phyloP scores from a whole-genome alignment of 2,888 invertebrate species.

The Diogma glabrata region DNA sequence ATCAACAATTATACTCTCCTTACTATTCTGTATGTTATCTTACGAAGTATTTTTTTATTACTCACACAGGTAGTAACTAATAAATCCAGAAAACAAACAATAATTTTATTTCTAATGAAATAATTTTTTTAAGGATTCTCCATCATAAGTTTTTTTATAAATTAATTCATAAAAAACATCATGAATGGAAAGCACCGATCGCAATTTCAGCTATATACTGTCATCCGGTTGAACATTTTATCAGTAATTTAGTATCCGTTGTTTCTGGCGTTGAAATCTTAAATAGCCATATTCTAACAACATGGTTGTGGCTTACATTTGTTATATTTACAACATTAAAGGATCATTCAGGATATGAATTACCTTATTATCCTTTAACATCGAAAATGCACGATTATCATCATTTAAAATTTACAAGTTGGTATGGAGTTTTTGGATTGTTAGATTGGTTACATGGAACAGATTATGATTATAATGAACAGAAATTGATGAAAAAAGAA shows the following conservation, averaged over 20 bases:
- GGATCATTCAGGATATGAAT: conserved; percentile 12
- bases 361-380: conserved; percentile 11
- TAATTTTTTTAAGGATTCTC: conserved; percentile 2
- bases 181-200: conserved; percentile 12
- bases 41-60: conserved; percentile 13
- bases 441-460: conserved; percentile 11
- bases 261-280: conserved; percentile 1
- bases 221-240: conserved; percentile 11
- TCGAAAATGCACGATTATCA: conserved; percentile 13
- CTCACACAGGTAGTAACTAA: conserved; percentile 5
- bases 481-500: no score
- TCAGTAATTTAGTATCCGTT: conserved; percentile 11
- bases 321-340: conserved; percentile 9
- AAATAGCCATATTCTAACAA: neutral
- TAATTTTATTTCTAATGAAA: neutral
- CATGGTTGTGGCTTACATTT: conserved; percentile 6
- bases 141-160: conserved; percentile 11
- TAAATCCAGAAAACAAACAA: neutral
- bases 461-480: no score
- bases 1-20: neutral
- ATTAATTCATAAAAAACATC: conserved; percentile 13
- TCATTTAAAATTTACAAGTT: conserved; percentile 11
- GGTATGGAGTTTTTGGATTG: conserved; percentile 11
- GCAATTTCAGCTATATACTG: conserved; percentile 11
- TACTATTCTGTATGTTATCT: neutral